These are phyloP conservation scores for Xylophagus ater DNA, from an alignment of 2,888 invertebrate species.

Conservation along the genomic window DNA sequence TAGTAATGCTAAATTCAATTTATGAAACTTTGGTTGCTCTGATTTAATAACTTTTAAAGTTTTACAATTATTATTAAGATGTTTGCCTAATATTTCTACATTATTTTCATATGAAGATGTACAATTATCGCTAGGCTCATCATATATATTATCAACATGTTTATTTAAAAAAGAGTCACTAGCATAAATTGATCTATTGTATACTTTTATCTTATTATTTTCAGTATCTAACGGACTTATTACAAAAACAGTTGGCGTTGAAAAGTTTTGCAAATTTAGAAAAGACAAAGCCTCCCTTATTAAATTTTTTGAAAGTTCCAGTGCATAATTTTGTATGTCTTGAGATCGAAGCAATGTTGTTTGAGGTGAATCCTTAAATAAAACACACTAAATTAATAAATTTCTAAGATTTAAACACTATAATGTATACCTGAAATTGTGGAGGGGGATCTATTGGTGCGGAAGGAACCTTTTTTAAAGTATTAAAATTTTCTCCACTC, in stretches of 20 bases:
- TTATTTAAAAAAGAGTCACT: slow-evolving; percentile 37
- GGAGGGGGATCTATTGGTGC: slow-evolving; percentile 70
- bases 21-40: slow-evolving; percentile 29
- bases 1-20: slow-evolving; percentile 27
- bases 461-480: slow-evolving; percentile 66
- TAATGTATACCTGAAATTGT: slow-evolving; percentile 58
- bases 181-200: slow-evolving; percentile 33
- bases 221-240: not conserved
- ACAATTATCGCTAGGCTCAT: slow-evolving; percentile 36
- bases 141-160: slow-evolving; percentile 37
- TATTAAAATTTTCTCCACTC: slow-evolving; percentile 73
- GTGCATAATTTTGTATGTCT: slow-evolving; percentile 19
- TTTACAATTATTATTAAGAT: too few relatives aligned
- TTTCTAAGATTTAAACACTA: not conserved
- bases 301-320: slow-evolving; percentile 18
- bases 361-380: slow-evolving; percentile 33
- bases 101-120: slow-evolving; percentile 32
- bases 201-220: slow-evolving; percentile 14
- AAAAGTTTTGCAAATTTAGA: not conserved
- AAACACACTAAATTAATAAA: slow-evolving; percentile 6
- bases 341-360: slow-evolving; percentile 33
- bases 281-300: slow-evolving; percentile 20
- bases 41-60: slow-evolving; percentile 35
- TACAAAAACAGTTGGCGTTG: not conserved
- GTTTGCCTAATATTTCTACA: slow-evolving; percentile 26